Base-by-base conservation (phyloP, 2,113 vertebrate species). In the Sinocyclocheilus anshuiensis region DNA sequence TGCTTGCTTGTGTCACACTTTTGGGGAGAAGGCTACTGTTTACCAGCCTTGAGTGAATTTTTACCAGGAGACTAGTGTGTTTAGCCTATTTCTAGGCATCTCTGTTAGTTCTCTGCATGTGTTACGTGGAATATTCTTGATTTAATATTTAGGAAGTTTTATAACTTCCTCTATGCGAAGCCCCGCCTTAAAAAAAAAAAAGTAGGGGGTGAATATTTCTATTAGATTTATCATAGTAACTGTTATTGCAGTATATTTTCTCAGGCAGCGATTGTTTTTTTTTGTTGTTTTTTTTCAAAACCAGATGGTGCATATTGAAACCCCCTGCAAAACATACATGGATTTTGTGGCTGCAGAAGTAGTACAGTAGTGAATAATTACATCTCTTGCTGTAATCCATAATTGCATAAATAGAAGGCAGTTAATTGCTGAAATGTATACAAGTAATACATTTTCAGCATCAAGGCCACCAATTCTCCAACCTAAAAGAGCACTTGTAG, bases 391-490 rank as follows among this genome's bases (percentile, higher is more conserved):
- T 81, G n/a, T 81, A 81, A 81, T 81, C 59, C 39, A 65, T 65
- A 81, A 81, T 48, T 81, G 79, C 59, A 29, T 81, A 45, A 81
- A 81, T 48, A 45, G 39, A 65, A 61, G 61, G 59, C 42, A 81
- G 59, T 48, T 48, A 48, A 81, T 65, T 24, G 77, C 33, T 24
- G 55, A 79, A 79, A 10, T 59, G 42, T 42, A 79, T 61, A 39
- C 1, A 13, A 45, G 78, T 65, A 81, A 48, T 81, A 81, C 1
- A 81, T 81, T 81, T 65, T 7, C 59, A 81, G 12, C 39, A 65
- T 42, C 36, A 65, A 45, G 57, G 3, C 36, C 36, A 10, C 18
- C 10, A 22, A 39, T 63, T 81, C 78, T 80, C 78, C 18, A 45
- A 65, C 8, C 59, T 63, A 48, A 20, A 16, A 81, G 2, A 65